A percentile compares a stretch with the other conserved stretches of the same genome.
Evolutionary conservation across 2,888 invertebrate species (phyloP).

Genomic region (Phaedon cochleariae): DNA sequence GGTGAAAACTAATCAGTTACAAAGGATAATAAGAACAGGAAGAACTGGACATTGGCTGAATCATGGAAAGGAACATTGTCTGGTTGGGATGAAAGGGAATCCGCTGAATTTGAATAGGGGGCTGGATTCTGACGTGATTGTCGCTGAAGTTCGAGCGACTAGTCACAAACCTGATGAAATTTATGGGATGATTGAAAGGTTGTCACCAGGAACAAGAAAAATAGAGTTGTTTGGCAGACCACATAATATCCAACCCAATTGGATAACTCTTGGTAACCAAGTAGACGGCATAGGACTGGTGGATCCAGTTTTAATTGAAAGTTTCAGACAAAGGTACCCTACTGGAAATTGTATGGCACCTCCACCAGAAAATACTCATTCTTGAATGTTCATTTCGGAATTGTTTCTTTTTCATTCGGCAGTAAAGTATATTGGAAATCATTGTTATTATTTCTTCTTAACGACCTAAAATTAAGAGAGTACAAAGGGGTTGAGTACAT

Average conservation of each 20-base stretch:
- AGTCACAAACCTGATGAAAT: slow-evolving; percentile 99
- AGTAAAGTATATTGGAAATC: too few species aligned
- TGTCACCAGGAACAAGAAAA: slow-evolving; percentile 96
- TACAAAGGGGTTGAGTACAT: too few species aligned
- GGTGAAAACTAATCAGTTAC: slow-evolving; percentile 98
- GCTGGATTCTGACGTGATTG: slow-evolving; percentile 97
- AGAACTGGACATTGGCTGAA: slow-evolving; percentile 98
- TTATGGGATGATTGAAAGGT: slow-evolving; percentile 94
- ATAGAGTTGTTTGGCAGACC: slow-evolving; percentile 97
- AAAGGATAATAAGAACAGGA: slow-evolving; percentile 95
- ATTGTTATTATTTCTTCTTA: too few species aligned
- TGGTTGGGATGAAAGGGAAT: slow-evolving; percentile 96
- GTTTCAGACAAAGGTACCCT: slow-evolving; percentile 91
- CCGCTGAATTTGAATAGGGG: slow-evolving; percentile 91
- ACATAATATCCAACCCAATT: slow-evolving; percentile 98
- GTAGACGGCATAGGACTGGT: slow-evolving; percentile 93
- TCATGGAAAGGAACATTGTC: slow-evolving; percentile 97
- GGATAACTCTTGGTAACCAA: slow-evolving; percentile 98
- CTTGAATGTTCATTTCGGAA: slow-evolving; percentile 16
- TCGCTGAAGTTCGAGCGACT: slow-evolving; percentile 97
- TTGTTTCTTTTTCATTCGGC: too few species aligned
- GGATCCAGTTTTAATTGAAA: slow-evolving; percentile 89
- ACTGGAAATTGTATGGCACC: slow-evolving; percentile 79
- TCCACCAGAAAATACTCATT: slow-evolving; percentile 55
- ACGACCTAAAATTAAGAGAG: too few species aligned